Evolutionary conservation across 2,888 invertebrate genomes (phyloP).

Genomic region (Boloria euphrosyne): DNA sequence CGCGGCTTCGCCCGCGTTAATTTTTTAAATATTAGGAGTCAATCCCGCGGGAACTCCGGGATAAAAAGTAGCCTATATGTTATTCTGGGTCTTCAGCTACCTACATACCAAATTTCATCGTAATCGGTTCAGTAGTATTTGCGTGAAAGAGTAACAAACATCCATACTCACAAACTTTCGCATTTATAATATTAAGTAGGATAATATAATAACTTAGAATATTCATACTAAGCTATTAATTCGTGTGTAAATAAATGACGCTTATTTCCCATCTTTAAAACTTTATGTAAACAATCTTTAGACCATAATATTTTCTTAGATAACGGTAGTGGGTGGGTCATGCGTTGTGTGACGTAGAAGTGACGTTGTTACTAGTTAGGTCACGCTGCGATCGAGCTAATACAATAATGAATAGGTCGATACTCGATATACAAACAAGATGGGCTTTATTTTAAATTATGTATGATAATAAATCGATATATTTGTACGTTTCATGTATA

Average conservation of each 20-base stretch:
- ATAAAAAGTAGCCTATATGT: no score
- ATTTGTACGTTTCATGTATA: neutral
- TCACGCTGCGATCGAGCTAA: neutral
- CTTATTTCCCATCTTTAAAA: neutral
- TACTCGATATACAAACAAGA: neutral
- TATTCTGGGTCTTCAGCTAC: no score
- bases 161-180: no score
- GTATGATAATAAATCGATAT: neutral
- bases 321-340: neutral
- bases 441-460: neutral
- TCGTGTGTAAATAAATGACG: neutral
- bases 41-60: no score
- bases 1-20: no score
- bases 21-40: no score
- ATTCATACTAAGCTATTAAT: neutral
- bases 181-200: no score
- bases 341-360: neutral
- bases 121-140: no score
- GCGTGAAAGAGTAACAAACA: no score
- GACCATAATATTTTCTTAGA: constrained; percentile 2
- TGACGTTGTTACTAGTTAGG: neutral
- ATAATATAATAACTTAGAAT: no score
- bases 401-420: constrained; percentile 5
- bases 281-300: neutral
- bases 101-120: no score